Evolutionary conservation across 1,140 invertebrate genomes (phyloP).

Genomic region (Drosophila ohnishii): DNA sequence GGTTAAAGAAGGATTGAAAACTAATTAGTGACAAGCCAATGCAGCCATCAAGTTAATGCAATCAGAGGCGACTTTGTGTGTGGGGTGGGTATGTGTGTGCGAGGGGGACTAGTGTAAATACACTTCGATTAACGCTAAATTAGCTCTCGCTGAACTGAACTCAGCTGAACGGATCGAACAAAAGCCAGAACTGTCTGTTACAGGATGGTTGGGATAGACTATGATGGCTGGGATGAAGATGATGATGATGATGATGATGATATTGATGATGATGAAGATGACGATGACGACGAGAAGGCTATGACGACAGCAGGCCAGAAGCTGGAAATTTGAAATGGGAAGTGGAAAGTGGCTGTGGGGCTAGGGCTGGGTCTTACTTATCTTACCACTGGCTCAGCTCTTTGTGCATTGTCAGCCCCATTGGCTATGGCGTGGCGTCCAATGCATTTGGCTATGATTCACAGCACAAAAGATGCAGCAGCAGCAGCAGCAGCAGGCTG

Average conservation of each 20-base stretch:
- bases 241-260: conserved; percentile 17
- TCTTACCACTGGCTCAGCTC: conserved; percentile 29
- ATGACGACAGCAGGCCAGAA: conserved; percentile 29
- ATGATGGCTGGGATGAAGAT: conserved; percentile 9
- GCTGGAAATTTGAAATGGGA: conserved; percentile 1
- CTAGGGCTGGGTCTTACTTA: conserved; percentile 42
- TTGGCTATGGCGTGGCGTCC: conserved; percentile 45
- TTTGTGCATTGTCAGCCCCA: conserved; percentile 64
- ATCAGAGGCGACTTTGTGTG: conserved; percentile 2
- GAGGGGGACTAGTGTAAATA: conserved; percentile 45
- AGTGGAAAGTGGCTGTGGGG: conserved; percentile 1
- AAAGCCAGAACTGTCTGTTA: conserved; percentile 37
- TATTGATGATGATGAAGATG: not conserved
- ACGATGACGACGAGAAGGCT: conserved; percentile 21
- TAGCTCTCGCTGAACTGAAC: conserved; percentile 51
- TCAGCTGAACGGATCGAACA: conserved; percentile 47
- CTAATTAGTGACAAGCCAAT: conserved; percentile 60
- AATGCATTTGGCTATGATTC: conserved; percentile 77
- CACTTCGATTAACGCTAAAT: conserved; percentile 72
- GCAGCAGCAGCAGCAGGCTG: conserved; percentile 4
- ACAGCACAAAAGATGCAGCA: conserved; percentile 71
- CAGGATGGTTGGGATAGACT: conserved; percentile 12
- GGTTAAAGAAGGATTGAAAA: conserved; percentile 40
- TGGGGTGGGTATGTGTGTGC: not conserved
- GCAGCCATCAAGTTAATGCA: conserved; percentile 41